Percentiles rank a stretch among this genome's conserved stretches.
Conservation (phyloP, 2,888 invertebrate genomes). For the Xanthostigma xanthostigma region DNA sequence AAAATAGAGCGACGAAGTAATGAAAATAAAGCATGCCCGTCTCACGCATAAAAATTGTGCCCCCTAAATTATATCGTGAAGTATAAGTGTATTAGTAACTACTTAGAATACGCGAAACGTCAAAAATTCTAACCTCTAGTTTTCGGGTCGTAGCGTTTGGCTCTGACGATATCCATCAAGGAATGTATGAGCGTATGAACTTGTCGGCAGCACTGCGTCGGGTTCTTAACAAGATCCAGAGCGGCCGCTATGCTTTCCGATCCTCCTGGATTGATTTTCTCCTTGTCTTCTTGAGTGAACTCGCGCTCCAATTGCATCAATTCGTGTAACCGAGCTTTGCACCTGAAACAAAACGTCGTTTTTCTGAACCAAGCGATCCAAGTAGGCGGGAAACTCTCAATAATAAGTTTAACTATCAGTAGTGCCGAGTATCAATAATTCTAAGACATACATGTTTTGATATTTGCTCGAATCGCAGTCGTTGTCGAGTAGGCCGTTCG, state of each 20-base stretch:
- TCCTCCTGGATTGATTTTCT: constrained; percentile 79
- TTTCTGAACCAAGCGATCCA: not conserved
- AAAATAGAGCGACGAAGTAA: too few relatives aligned
- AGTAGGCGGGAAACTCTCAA: not conserved
- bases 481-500: constrained; percentile 93
- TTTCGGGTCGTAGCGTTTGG: constrained; percentile 77
- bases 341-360: constrained; percentile 40
- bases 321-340: constrained; percentile 87
- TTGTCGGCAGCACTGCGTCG: constrained; percentile 81
- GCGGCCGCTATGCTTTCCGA: constrained; percentile 87
- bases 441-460: constrained; percentile 67
- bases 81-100: too few relatives aligned
- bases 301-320: constrained; percentile 82
- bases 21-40: too few relatives aligned
- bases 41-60: too few relatives aligned
- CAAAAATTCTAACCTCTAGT: constrained; percentile 48
- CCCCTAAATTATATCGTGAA: too few relatives aligned
- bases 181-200: constrained; percentile 79
- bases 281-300: constrained; percentile 69
- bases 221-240: constrained; percentile 90
- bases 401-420: too few relatives aligned
- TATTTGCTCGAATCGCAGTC: constrained; percentile 95
- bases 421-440: not conserved
- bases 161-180: constrained; percentile 68
- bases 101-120: too few relatives aligned